A percentile compares a stretch with the other conserved stretches of the same genome.
Evolutionary conservation across 1,140 invertebrate species (phyloP).

Genomic region (Aphidius ervi): DNA sequence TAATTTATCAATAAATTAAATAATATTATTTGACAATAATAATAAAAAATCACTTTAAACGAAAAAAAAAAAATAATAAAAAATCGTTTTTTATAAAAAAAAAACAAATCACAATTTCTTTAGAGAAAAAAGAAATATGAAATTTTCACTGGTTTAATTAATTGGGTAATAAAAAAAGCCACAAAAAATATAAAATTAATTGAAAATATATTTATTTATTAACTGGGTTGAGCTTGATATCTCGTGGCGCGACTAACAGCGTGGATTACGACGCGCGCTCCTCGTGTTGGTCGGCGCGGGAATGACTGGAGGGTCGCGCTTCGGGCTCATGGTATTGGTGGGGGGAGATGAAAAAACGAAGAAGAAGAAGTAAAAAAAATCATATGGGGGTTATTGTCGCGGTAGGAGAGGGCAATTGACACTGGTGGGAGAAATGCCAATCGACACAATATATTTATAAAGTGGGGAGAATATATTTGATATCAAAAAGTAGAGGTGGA

Average conservation of each 20-base stretch:
- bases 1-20: too few species aligned
- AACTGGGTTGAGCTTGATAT: background rate
- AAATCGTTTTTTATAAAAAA: constrained; percentile 9
- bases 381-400: constrained; percentile 13
- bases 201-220: too few species aligned
- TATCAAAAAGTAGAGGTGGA: too few species aligned
- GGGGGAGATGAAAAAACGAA: constrained; percentile 13
- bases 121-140: too few species aligned
- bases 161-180: too few species aligned
- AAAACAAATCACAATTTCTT: too few species aligned
- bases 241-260: constrained; percentile 31
- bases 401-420: constrained; percentile 8
- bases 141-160: too few species aligned
- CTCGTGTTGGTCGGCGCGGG: constrained; percentile 40
- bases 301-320: constrained; percentile 38
- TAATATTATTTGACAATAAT: too few species aligned
- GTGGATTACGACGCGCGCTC: constrained; percentile 33
- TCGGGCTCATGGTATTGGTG: constrained; percentile 26
- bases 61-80: background rate
- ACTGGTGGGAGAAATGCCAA: background rate
- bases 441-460: constrained; percentile 1
- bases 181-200: too few species aligned
- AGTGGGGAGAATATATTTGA: background rate
- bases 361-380: constrained; percentile 13
- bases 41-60: too few species aligned